A percentile compares a stretch with the other conserved stretches of the same genome.
Conservation (phyloP, 2,113 vertebrate species). For the Varanus komodoensis region DNA sequence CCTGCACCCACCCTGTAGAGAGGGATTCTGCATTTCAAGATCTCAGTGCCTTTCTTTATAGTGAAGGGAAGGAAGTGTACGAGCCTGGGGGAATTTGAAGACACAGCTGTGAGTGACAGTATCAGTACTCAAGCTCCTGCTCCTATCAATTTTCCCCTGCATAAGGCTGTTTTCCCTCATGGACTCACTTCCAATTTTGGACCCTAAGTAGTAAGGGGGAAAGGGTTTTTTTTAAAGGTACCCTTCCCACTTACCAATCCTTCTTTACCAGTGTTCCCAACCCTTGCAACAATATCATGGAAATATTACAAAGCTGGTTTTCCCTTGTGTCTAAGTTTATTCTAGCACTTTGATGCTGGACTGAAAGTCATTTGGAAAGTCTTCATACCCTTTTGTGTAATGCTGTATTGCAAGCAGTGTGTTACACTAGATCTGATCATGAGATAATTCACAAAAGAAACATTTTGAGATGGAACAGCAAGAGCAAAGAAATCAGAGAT, state of each 20-base stretch:
- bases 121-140: too few relatives aligned
- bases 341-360: neutral
- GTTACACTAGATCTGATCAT: neutral
- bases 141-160: too few relatives aligned
- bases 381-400: neutral
- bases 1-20: too few relatives aligned
- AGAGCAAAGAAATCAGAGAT: neutral
- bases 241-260: neutral
- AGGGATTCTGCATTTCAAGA: too few relatives aligned
- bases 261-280: neutral
- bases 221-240: too few relatives aligned
- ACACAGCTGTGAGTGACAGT: too few relatives aligned
- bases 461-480: neutral
- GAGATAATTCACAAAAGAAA: neutral
- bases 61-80: too few relatives aligned
- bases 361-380: neutral
- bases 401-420: neutral
- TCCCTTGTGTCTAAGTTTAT: neutral
- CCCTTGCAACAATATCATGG: neutral
- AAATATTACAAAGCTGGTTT: neutral
- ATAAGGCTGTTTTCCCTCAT: too few relatives aligned
- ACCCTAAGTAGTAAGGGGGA: neutral
- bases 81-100: too few relatives aligned
- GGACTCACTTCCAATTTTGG: neutral
- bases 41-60: too few relatives aligned